These are phyloP conservation scores for Euproctis similis DNA, from an alignment of 2,888 invertebrate species.

Conservation along the genomic window DNA sequence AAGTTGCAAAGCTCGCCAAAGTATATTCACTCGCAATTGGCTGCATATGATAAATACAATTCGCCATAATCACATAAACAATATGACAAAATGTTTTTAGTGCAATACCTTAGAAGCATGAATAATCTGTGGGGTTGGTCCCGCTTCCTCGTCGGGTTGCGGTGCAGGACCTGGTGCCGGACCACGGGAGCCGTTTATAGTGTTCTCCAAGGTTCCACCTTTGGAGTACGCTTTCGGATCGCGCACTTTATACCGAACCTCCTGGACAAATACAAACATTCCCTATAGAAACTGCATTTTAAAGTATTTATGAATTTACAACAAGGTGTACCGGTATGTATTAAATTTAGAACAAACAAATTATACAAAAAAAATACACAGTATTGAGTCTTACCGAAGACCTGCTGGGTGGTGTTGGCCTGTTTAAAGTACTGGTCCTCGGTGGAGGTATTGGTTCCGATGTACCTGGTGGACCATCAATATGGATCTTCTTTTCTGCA, in stretches of 20 bases:
- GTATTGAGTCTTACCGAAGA: constrained; percentile 67
- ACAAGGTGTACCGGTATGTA: too few relatives aligned
- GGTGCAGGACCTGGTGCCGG: constrained; percentile 24
- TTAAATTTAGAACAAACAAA: too few relatives aligned
- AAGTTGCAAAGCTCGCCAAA: constrained; percentile 1
- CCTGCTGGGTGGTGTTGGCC: constrained; percentile 64
- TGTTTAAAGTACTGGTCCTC: constrained; percentile 80
- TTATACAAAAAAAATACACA: too few relatives aligned
- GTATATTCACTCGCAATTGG: constrained; percentile 2
- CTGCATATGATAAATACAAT: too few relatives aligned
- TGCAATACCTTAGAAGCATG: constrained; percentile 85
- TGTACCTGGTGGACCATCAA: constrained; percentile 84
- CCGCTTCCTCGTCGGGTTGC: constrained; percentile 75
- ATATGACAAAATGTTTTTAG: too few relatives aligned
- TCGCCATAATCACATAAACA: too few relatives aligned
- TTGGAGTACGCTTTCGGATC: constrained; percentile 96
- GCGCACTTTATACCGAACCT: constrained; percentile 96
- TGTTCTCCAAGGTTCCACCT: constrained; percentile 93
- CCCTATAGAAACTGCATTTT: constrained; percentile 1
- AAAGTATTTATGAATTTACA: too few relatives aligned
- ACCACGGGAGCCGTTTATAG: constrained; percentile 84
- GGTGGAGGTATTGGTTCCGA: constrained; percentile 76
- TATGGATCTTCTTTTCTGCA: constrained; percentile 90
- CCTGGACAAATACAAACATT: constrained; percentile 74
- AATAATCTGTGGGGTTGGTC: constrained; percentile 83